Conservation (phyloP, 2,888 invertebrate genomes). For the Andricus curvator region DNA sequence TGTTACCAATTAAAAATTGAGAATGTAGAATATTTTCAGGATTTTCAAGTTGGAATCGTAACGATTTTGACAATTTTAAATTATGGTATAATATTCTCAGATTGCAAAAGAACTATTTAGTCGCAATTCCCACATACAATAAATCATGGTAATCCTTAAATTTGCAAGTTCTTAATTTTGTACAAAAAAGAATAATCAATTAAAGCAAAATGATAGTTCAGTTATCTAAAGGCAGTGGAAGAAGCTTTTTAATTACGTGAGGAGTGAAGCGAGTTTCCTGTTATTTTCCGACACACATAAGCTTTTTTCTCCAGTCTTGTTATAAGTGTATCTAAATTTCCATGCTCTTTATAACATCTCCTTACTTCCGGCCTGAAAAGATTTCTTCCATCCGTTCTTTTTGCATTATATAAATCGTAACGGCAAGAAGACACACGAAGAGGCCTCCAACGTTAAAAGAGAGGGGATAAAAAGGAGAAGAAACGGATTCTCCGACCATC, state of each 20-base stretch:
- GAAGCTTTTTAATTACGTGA: conserved; percentile 32
- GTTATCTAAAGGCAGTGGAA: conserved; percentile 14
- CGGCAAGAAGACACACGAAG: conserved; percentile 39
- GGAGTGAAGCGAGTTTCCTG: conserved; percentile 12
- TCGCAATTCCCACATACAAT: too few species aligned
- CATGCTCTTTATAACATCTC: conserved; percentile 11
- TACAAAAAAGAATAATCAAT: too few species aligned
- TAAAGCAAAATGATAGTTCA: too few species aligned
- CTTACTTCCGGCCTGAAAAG: conserved; percentile 27
- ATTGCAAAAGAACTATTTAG: too few species aligned
- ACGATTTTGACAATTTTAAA: too few species aligned
- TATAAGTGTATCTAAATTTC: conserved; percentile 21
- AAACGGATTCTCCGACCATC: conserved; percentile 59
- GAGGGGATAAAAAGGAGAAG: conserved; percentile 42
- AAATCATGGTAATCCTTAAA: too few species aligned
- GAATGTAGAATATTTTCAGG: too few species aligned
- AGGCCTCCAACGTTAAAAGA: conserved; percentile 62
- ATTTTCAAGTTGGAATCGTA: too few species aligned
- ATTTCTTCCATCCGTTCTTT: conserved; percentile 39
- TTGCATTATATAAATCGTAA: conserved; percentile 40
- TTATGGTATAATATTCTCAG: too few species aligned
- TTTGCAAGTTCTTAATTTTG: too few species aligned
- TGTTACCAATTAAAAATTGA: too few species aligned
- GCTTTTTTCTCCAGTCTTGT: conserved; percentile 12
- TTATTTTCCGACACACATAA: conserved; percentile 25